Base-by-base conservation (phyloP, 2,797 vertebrate species). In the Aplochiton taeniatus region DNA sequence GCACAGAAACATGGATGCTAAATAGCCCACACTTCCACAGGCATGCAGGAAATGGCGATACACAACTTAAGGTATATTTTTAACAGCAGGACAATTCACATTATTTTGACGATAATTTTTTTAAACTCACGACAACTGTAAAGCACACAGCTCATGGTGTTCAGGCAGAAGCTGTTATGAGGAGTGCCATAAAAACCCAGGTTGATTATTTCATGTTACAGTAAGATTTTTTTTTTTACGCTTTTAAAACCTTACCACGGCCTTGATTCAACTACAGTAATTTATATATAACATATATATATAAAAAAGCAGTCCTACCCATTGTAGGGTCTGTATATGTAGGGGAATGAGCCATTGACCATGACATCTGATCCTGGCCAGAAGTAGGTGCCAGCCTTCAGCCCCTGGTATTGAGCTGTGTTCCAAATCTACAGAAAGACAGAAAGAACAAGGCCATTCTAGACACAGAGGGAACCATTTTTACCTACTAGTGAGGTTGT, bases 361-460 rank as follows among this genome's bases (percentile, higher is more conserved):
- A 87, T 72, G 44, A 93, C 92, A 0, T 94, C 92, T 1, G 92
- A 93, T 41, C 93, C 93, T 0, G 92, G 92, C 93, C 93, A 94
- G 77, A 93, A 94, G 73, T 84, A 93, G 0, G 92, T 92, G 9
- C 90, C 93, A 0, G 92, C 74, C 72, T 85, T 90, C 63, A 92
- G 81, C 0, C 90, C 91, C 60, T 93, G 90, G 76, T 85, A 66
- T 58, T 19, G 81, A 0, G 83, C 92, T 0, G 93, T 93, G 71
- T 89, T 86, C 93, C 93, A 94, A n/a, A 94, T 80, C 93, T 94
- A 41, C 20, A 13, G 11, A 60, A 0, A 65, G 54, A 46, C 17
- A 43, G 68, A 4, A 65, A 4, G 11, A 61, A 8, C 55, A 5
- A 42, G 0, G 17, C 14, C 48, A 18, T 57, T 4, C 16, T 6